Evolutionary conservation across 2,797 vertebrate genomes (phyloP), one percentile per base, ranked within the genome.

Genomic region (Crenichthys baileyi): DNA sequence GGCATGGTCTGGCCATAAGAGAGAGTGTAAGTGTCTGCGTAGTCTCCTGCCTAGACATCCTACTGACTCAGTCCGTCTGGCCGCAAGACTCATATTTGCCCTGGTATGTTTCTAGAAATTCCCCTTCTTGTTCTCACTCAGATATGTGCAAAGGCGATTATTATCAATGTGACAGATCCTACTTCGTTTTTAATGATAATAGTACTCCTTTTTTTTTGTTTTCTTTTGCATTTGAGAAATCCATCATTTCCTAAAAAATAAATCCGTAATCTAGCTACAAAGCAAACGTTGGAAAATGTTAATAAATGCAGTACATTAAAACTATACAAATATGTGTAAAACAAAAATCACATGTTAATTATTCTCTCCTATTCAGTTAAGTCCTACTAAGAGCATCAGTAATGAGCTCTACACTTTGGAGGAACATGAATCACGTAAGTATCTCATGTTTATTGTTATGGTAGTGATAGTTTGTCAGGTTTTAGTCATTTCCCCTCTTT

Each of bases 351-450:
- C 9, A n/a, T 78, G 15, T 46, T 82, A 20, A 77, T 55, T 22
- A 0, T 6, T 5, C 20, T 22, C 5, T 2, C 24, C 41, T 67
- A 18, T 79, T 24, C 56, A 99, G 98, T 93, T 97, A 83, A 95
- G 89, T 81, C 92, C 92, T 70, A 91, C 94, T 58, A 81, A 90
- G 16, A 95, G 92, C 70, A 88, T 90, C 18, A 95, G 94, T 11
- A 96, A 96, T 78, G 96, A 92, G 76, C 95, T 98, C 36, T 98
- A 97, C 88, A 94, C 96, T 41, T 85, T 99, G 87, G 94, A 94
- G 0, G 95, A 98, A 85, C 97, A 98, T 85, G 95, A 97, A 87
- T 97, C 98, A 78, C 97, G 98, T 99, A 96, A 96, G 98, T 96
- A 72, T 95, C 70, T 84, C 7, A 41, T n/a, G 63, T 82, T 26